Percentiles rank a stretch among this genome's conserved stretches.
phyloP scores from a whole-genome alignment of 2,888 invertebrate genomes.

The Julus scandinavius region DNA sequence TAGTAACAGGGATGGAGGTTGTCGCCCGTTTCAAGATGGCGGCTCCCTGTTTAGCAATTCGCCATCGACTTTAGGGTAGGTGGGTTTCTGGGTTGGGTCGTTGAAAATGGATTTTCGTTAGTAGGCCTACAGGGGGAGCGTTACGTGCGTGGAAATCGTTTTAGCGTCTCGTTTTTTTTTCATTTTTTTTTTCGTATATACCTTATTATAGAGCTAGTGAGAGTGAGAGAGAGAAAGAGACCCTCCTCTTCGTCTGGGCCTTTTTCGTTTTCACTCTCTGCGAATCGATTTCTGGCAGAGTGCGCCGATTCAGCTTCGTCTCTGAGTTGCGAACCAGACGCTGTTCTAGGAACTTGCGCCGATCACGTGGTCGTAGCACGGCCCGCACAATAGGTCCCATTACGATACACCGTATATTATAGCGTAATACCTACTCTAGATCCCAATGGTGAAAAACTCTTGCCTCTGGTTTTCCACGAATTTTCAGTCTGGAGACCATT shows the following conservation, averaged over 20 bases:
- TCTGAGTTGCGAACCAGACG: background rate
- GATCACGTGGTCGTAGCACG: background rate
- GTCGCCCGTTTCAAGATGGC: background rate
- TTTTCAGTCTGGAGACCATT: background rate
- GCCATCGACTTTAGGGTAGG: background rate
- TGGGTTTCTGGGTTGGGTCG: background rate
- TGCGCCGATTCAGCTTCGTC: no score
- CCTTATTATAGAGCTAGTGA: background rate
- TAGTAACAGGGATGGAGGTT: no score
- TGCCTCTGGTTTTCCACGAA: background rate
- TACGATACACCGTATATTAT: background rate
- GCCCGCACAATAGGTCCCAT: background rate
- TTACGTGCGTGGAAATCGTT: conserved; percentile 1
- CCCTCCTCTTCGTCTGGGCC: conserved; percentile 39
- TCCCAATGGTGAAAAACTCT: no score
- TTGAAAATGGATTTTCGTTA: background rate
- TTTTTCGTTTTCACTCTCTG: background rate
- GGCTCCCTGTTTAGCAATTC: background rate
- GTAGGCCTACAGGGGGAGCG: background rate
- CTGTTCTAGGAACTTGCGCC: conserved; percentile 1
- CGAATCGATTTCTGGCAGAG: conserved; percentile 7
- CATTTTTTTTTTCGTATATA: background rate
- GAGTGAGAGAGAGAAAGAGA: background rate
- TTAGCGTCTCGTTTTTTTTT: background rate
- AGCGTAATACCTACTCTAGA: no score